Evolutionary conservation across 1,140 invertebrate species (phyloP).

Genomic region (Pachyrhynchus sulphureomaculatus): DNA sequence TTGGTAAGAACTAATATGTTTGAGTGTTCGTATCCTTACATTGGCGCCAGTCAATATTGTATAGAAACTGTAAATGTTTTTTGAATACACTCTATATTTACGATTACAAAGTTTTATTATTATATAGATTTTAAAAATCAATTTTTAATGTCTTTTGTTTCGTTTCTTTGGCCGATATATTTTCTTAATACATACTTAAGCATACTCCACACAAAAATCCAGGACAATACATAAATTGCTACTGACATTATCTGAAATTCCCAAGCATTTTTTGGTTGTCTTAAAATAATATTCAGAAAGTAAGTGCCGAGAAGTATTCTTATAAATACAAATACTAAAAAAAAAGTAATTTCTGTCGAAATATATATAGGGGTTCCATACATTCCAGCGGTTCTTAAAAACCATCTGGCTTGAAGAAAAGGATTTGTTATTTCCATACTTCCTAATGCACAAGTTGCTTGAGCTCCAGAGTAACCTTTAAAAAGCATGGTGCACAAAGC

Average conservation of each 20-base stretch:
- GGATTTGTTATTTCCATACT: conserved; percentile 61
- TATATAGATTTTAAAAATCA: too few relatives aligned
- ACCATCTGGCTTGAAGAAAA: conserved; percentile 59
- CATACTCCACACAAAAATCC: conserved; percentile 46
- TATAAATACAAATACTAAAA: conserved; percentile 42
- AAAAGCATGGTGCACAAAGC: conserved; percentile 54
- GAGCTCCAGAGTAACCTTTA: conserved; percentile 54
- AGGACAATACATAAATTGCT: conserved; percentile 46
- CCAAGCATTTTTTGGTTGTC: conserved; percentile 38
- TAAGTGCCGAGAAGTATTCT: conserved; percentile 45
- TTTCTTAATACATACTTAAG: conserved; percentile 37
- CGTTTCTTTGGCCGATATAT: conserved; percentile 21
- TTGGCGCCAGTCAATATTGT: too few relatives aligned
- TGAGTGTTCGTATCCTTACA: too few relatives aligned
- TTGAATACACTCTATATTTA: too few relatives aligned
- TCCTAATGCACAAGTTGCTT: conserved; percentile 56
- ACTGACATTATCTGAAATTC: conserved; percentile 42
- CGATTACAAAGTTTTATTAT: too few relatives aligned
- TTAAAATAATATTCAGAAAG: conserved; percentile 34
- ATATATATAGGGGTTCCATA: conserved; percentile 36
- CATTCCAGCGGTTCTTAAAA: conserved; percentile 47
- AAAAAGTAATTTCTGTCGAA: conserved; percentile 42
- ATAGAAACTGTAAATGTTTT: too few relatives aligned
- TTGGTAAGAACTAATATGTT: too few relatives aligned
- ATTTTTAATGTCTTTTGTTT: too few relatives aligned